These are phyloP conservation scores for Poeciliopsis prolifica DNA, from an alignment of 2,113 vertebrate species.

Conservation along the genomic window DNA sequence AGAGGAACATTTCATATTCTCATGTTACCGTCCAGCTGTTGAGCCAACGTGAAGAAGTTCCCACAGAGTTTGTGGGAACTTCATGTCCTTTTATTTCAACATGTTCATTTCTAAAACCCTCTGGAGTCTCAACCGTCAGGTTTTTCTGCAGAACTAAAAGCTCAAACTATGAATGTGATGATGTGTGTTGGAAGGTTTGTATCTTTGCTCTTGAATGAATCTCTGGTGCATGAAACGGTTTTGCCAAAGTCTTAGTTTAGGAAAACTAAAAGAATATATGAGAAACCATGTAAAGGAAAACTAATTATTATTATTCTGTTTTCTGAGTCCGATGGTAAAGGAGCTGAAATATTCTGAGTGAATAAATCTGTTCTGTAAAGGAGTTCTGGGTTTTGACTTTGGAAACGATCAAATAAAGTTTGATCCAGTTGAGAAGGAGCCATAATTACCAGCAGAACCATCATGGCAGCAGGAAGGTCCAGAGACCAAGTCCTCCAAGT, in stretches of 20 bases:
- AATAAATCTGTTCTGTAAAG: not conserved
- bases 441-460: too few relatives aligned
- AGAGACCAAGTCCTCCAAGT: too few relatives aligned
- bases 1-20: not conserved
- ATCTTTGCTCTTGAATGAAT: not conserved
- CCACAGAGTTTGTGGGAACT: not conserved
- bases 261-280: not conserved
- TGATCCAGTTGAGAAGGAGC: not conserved
- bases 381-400: not conserved
- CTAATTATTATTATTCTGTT: too few relatives aligned
- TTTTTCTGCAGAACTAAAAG: not conserved
- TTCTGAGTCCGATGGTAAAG: not conserved
- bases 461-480: too few relatives aligned
- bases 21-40: not conserved
- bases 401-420: not conserved
- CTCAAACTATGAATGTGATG: not conserved
- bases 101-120: not conserved
- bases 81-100: not conserved
- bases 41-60: not conserved
- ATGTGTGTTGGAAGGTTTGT: not conserved
- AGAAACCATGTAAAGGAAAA: not conserved
- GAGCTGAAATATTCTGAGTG: not conserved
- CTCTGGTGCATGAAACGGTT: not conserved
- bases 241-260: not conserved
- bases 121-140: not conserved